Evolutionary conservation across 1,140 invertebrate species (phyloP), one percentile per base, ranked within the genome.

Genomic region (Drosophila takahashii): DNA sequence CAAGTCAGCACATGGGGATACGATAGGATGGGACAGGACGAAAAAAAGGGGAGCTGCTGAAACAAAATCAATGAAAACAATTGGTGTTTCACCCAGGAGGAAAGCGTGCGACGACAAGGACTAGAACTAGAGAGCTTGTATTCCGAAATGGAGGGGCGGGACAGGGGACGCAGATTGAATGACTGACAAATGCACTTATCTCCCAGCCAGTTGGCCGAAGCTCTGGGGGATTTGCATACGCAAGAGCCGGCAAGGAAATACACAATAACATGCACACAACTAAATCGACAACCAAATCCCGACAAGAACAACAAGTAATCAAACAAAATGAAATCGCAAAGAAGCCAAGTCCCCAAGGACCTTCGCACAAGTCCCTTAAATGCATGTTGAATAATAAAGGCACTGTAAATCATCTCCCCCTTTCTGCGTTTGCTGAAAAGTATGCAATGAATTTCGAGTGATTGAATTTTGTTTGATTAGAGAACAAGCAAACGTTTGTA

Each of bases 161-260:
- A 3, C 22, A 37, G 44, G 53, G 41, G 51, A 44, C 65, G 59
- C 53, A 79, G 81, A 79, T 87, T 81, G 75, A 81, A 87, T 76
- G 70, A 86, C 65, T 87, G 83, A 81, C 81, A 81, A 86, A 86
- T 81, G 81, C 81, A 85, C 81, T 87, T 81, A 86, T 77, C 66
- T 73, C 42, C 37, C 45, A 67, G 54, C 52, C 70, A 71, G 81
- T 59, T 86, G 53, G 65, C n/a, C 45, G 58, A 67, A 59, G 47
- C 83, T 70, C 66, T 54, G 67, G 75, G 79, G 64, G 84, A 87
- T 76, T 83, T 76, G 71, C 79, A 87, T 87, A 83, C 48, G 61
- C 79, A 86, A 76, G 73, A 56, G 41, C 45, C 54, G 39, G 26
- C 53, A 71, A 47, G 44, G 16, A 73, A 81, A 41, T 50, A 61